Conservation (phyloP, 2,113 vertebrate genomes). For the Peromyscus maniculatus region DNA sequence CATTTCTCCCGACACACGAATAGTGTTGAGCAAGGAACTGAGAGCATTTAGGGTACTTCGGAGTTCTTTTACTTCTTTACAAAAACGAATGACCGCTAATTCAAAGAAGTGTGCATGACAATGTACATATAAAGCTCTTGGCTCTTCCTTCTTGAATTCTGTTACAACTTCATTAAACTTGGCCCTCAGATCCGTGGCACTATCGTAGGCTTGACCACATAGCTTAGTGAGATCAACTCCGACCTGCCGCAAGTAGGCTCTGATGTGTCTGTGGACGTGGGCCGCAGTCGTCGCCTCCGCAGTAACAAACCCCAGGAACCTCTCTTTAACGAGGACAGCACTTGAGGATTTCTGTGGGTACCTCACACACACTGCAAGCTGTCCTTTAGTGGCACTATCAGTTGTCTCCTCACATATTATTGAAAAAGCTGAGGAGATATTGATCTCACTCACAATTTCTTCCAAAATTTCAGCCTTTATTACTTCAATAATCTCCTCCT, state of each 20-base stretch:
- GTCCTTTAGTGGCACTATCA: constrained; percentile 22
- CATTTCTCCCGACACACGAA: constrained; percentile 64
- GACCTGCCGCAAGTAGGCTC: constrained; percentile 75
- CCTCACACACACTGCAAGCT: constrained; percentile 74
- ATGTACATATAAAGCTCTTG: constrained; percentile 76
- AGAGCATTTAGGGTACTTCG: constrained; percentile 71
- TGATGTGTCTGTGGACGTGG: constrained; percentile 62
- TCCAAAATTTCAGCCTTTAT: constrained; percentile 80
- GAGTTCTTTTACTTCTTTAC: constrained; percentile 82
- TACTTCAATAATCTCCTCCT: constrained; percentile 78
- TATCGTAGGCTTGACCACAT: constrained; percentile 78
- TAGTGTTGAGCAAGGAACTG: constrained; percentile 64
- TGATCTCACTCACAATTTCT: constrained; percentile 79
- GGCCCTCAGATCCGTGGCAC: constrained; percentile 65
- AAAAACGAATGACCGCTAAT: constrained; percentile 77
- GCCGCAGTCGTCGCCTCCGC: constrained; percentile 58
- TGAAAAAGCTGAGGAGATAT: constrained; percentile 77
- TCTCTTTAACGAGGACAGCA: constrained; percentile 77
- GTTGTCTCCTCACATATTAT: constrained; percentile 77
- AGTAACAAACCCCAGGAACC: constrained; percentile 79
- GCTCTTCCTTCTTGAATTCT: constrained; percentile 82
- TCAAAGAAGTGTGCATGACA: constrained; percentile 80
- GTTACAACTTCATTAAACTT: constrained; percentile 75
- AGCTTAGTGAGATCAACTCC: constrained; percentile 79
- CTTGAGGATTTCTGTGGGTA: constrained; percentile 75